phyloP scores from a whole-genome alignment of 2,888 invertebrate genomes.

The Cabera pusaria region DNA sequence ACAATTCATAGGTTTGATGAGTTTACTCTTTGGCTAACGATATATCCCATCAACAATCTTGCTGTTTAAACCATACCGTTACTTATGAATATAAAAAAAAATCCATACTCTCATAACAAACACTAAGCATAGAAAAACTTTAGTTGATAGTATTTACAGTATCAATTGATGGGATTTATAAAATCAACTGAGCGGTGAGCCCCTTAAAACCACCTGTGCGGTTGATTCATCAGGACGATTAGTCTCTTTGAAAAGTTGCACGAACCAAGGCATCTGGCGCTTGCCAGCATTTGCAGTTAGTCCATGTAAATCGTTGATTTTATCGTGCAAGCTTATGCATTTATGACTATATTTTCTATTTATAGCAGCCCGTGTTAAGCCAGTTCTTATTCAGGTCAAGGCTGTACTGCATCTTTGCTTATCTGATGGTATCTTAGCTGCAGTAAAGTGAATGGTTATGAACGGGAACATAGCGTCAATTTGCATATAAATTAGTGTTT shows the following conservation, averaged over 20 bases:
- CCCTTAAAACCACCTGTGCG: background rate
- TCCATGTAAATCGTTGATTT: background rate
- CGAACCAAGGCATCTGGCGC: background rate
- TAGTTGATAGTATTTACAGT: too few species aligned
- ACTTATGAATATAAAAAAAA: background rate
- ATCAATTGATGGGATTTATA: too few species aligned
- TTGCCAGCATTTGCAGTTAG: background rate
- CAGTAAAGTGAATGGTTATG: too few species aligned
- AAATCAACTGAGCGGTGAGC: too few species aligned
- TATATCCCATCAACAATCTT: too few species aligned
- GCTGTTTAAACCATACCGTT: conserved; percentile 1
- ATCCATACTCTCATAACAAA: too few species aligned
- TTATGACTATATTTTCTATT: conserved; percentile 16
- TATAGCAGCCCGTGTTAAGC: conserved; percentile 8
- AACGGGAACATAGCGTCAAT: too few species aligned
- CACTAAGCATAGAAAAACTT: too few species aligned
- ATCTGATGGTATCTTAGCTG: too few species aligned
- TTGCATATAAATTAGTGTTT: too few species aligned
- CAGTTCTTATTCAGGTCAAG: conserved; percentile 27
- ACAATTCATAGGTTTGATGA: too few species aligned
- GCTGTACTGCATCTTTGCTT: conserved; percentile 17
- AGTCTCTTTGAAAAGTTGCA: conserved; percentile 3
- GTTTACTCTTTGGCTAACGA: too few species aligned
- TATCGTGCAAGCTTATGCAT: conserved; percentile 6
- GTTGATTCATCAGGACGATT: conserved; percentile 1